phyloP scores from a whole-genome alignment of 2,797 vertebrate species.

The Poeciliopsis presidionis region DNA sequence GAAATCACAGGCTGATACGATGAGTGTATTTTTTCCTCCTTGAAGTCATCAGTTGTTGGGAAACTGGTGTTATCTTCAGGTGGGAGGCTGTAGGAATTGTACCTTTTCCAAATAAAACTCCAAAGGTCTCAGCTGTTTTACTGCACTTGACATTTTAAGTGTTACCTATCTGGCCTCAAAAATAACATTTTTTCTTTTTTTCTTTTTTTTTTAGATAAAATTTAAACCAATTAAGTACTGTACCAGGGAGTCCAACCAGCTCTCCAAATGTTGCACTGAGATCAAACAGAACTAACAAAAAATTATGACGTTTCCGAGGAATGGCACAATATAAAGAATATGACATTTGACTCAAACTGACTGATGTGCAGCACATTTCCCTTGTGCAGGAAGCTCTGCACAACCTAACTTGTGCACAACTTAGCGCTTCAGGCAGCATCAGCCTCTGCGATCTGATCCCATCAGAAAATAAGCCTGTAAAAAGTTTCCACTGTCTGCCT shows the following conservation, averaged over 20 bases:
- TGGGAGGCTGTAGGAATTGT: neutral
- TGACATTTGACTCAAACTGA: slow-evolving; percentile 24
- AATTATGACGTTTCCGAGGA: neutral
- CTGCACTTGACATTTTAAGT: neutral
- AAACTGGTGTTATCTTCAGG: neutral
- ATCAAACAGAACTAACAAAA: neutral
- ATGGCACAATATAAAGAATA: slow-evolving; percentile 5
- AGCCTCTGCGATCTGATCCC: slow-evolving; percentile 51
- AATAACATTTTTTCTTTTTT: neutral
- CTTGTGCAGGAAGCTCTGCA: slow-evolving; percentile 29
- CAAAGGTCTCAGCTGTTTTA: neutral
- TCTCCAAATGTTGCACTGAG: neutral
- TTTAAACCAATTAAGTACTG: too few species aligned
- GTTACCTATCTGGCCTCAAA: too few species aligned
- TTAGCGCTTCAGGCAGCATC: slow-evolving; percentile 17
- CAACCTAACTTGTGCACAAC: slow-evolving; percentile 52
- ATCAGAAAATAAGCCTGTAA: slow-evolving; percentile 48
- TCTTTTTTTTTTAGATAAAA: neutral
- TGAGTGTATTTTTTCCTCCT: neutral
- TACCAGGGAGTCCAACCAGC: too few species aligned
- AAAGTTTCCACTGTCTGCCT: slow-evolving; percentile 60
- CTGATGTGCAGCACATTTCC: slow-evolving; percentile 26
- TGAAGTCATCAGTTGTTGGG: neutral
- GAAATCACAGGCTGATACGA: neutral
- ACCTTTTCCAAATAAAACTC: neutral